A percentile compares a stretch with the other conserved stretches of the same genome.
Conservation (phyloP, 2,888 invertebrate genomes). For the Salticus scenicus region DNA sequence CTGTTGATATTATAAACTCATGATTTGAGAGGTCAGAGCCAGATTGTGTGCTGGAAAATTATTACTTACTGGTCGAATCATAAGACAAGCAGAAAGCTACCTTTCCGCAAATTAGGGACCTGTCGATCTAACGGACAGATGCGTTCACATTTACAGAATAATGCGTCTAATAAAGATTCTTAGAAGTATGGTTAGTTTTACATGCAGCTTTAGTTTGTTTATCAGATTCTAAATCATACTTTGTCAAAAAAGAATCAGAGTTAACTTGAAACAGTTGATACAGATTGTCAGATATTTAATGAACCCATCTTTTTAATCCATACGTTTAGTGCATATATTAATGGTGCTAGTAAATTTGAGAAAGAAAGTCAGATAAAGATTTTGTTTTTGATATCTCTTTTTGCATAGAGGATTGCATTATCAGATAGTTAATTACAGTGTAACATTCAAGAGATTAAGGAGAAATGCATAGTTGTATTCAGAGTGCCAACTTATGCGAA, state of each 20-base stretch:
- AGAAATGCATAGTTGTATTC: no score
- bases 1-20: conserved; percentile 31
- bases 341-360: no score
- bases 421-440: no score
- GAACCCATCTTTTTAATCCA: no score
- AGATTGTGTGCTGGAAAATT: conserved; percentile 41
- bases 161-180: neutral
- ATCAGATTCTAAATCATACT: neutral
- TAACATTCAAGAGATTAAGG: no score
- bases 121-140: conserved; percentile 24
- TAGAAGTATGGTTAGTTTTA: neutral
- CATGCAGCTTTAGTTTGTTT: neutral
- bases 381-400: no score
- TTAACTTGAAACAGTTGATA: no score
- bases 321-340: no score
- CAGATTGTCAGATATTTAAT: no score
- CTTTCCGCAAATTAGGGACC: conserved; percentile 45
- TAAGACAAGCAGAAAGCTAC: conserved; percentile 49
- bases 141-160: neutral
- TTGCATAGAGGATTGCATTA: no score
- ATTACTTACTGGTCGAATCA: conserved; percentile 27
- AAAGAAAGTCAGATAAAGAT: no score
- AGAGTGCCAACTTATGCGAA: no score
- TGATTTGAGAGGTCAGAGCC: conserved; percentile 12
- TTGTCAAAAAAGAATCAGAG: neutral